Evolutionary conservation across 2,113 vertebrate genomes (phyloP), one percentile per base, ranked within the genome.

Genomic region (Rattus rattus): DNA sequence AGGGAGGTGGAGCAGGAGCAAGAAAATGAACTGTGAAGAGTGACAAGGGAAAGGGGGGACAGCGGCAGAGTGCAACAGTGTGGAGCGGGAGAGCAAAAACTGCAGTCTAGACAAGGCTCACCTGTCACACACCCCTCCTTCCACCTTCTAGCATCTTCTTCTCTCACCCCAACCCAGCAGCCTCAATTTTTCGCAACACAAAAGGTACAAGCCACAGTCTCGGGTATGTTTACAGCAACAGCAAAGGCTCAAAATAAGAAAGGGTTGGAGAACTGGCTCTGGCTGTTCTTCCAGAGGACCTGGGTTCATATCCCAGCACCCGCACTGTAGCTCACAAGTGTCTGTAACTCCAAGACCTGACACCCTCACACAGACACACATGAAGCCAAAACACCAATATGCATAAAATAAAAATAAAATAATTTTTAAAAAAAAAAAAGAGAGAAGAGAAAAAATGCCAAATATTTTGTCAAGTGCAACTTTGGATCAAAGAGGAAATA

Each of bases 381-480:
- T 67, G 28, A 26, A 67, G 65, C 28, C 65, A 30, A 67, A 67
- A 67, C 26, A 67, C 28, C 5, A 67, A 30, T 12, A 67, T 67
- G 65, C 65, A 67, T 13, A 67, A 67, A 67, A 67, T 30, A 30
- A 28, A 67, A 8, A 24, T 24, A 63, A 63, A 65, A 65, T 26
- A 24, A 65, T 28, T 28, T 28, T 30, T 11, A 67, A 30, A 13
- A 30, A 13, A 12, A 11, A 12, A 12, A 65, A 2, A 11, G 12
- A 30, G 20, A 67, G 9, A 63, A 5, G 47, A 17, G 8, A 2
- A 28, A 90, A 47, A 26, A 86, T 61, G 39, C 47, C 80, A 83
- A 96, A 90, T 36, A 56, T 11, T 90, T 39, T 92, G 26, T 88
- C 72, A 88, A 93, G 36, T 16, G 75, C 96, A 89, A 90, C 33